These are phyloP conservation scores for Hippocampus mohnikei DNA, from an alignment of 2,113 vertebrate species.

Conservation along the genomic window DNA sequence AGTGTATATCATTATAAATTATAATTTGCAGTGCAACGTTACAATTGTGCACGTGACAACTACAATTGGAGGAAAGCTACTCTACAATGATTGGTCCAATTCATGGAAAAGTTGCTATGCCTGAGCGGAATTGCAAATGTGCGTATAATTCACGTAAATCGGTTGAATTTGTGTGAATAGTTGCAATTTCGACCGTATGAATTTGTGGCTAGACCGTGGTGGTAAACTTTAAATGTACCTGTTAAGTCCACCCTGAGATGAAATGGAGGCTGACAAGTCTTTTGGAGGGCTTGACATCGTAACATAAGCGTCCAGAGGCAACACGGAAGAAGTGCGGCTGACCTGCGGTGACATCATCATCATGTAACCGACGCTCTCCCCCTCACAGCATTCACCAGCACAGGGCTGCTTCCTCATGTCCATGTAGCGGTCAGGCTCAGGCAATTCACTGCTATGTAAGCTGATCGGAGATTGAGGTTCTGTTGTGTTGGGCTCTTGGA, in stretches of 20 bases:
- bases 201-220: neutral
- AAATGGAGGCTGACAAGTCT: neutral
- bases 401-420: constrained; percentile 29
- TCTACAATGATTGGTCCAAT: neutral
- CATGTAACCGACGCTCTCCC: constrained; percentile 45
- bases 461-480: neutral
- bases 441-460: neutral
- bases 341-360: constrained; percentile 58
- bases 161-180: too few species aligned
- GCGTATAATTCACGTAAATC: neutral
- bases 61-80: neutral
- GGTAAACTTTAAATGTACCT: constrained; percentile 23
- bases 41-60: neutral
- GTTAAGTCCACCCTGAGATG: constrained; percentile 19
- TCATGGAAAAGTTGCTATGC: neutral
- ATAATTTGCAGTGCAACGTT: neutral
- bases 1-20: too few species aligned
- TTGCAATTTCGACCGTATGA: neutral
- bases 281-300: constrained; percentile 54
- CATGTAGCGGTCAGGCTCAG: constrained; percentile 27
- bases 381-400: neutral
- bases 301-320: constrained; percentile 50
- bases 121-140: neutral
- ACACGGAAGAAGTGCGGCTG: constrained; percentile 8
- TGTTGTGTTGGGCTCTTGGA: neutral